Conservation (phyloP, 35 echinoderm and acorn worm genomes). For the Ptychodera flava region DNA sequence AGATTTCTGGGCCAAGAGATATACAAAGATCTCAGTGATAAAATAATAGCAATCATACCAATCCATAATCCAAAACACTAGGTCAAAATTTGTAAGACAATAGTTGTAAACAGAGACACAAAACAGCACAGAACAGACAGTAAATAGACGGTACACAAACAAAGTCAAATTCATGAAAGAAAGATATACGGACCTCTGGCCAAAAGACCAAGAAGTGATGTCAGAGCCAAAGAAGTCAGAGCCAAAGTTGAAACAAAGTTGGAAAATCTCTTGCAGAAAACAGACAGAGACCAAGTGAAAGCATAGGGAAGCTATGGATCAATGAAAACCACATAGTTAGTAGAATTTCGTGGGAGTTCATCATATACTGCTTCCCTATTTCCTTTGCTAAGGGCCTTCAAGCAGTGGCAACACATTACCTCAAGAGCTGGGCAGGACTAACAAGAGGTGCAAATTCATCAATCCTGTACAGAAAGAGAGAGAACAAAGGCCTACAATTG, state of each 20-base stretch:
- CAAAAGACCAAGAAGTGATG: no score
- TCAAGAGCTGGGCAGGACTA: slow-evolving; percentile 4
- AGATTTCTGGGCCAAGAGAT: background rate
- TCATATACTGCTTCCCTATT: slow-evolving; percentile 6
- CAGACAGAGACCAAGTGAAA: background rate
- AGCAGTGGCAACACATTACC: background rate
- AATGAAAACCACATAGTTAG: background rate
- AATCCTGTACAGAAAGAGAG: background rate
- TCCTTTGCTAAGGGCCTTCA: slow-evolving; percentile 2
- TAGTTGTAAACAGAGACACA: no score
- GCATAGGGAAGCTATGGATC: background rate
- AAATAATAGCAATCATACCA: no score
- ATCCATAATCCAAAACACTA: no score
- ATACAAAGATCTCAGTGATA: no score
- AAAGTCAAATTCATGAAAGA: no score
- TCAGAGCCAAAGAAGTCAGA: background rate
- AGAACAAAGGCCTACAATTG: background rate
- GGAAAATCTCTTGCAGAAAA: background rate
- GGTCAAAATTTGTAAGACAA: no score
- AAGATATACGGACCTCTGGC: no score
- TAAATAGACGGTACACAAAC: no score
- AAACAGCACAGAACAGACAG: no score
- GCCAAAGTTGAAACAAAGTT: background rate
- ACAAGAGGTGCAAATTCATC: background rate
- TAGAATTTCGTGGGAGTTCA: slow-evolving; percentile 12